A percentile compares a stretch with the other conserved stretches of the same genome.
Evolutionary conservation across 1,140 invertebrate genomes (phyloP).

Genomic region (honey bee (Apis mellifera)): Amel_HAv3.1 CM009945.2:3307001-3307500

Average conservation of each 20-base stretch:
- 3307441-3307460: neutral
- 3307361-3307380: neutral
- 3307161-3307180: neutral
- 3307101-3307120: neutral
- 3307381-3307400: neutral
- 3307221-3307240: slow-evolving; percentile 3
- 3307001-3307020: too few species aligned
- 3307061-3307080: neutral
- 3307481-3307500: too few species aligned
- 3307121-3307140: neutral
- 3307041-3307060: too few species aligned
- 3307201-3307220: slow-evolving; percentile 3
- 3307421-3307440: neutral
- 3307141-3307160: too few species aligned
- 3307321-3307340: slow-evolving; percentile 27
- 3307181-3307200: neutral
- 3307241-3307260: neutral
- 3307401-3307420: slow-evolving; percentile 26
- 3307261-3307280: neutral
- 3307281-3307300: neutral
- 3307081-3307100: neutral
- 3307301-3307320: neutral
- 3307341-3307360: slow-evolving; percentile 23
- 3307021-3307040: too few species aligned
- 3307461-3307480: too few species aligned